Base-by-base conservation (phyloP, 2,888 invertebrate species). In the Dermolepida albohirtum region DNA sequence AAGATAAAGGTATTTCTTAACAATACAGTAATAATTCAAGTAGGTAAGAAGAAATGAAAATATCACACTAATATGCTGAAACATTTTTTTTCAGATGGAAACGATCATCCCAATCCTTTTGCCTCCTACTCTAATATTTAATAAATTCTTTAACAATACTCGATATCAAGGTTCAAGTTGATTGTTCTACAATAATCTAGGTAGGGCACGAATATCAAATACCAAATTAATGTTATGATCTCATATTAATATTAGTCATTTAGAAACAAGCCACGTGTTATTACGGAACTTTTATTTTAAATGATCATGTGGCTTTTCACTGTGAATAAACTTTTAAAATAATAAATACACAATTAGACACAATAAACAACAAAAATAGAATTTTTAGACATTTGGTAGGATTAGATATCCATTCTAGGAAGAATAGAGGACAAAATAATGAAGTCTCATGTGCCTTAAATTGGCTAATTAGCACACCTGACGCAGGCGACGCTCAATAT, bases 401-500 rank as follows among this genome's bases (percentile, higher is more conserved):
- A 71, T 16, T 73, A 73, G 57, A n/a, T 12, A 40, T 10, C 6
- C 14, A n/a, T 6, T 1, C 29, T 8, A 27, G n/a, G 16, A 47
- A 49, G 10, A 27, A 49, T 49, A 29, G 49, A 11, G 63, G 63
- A n/a, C 1, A 49, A 55, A 10, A 40, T 8, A 22, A 55, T n/a
- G 55, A 16, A 17, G 29, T 41, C 1, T 55, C 55, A 11, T 17
- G 14, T 2, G n/a, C n/a, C n/a, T n/a, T n/a, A n/a, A n/a, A n/a
- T n/a, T n/a, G n/a, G n/a, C n/a, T n/a, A n/a, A n/a, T 72, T 34
- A 72, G 73, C 11, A 69, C 57, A 29, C 73, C 72, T 2, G 73
- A 74, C 34, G 72, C 73, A 4, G 70, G 70, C 16, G 74, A 73
- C 44, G 71, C 72, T 5, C 44, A 73, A 68, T 74, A 59, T 57